phyloP scores from a whole-genome alignment of 2,113 vertebrate species.

The Elephantulus edwardii region DNA sequence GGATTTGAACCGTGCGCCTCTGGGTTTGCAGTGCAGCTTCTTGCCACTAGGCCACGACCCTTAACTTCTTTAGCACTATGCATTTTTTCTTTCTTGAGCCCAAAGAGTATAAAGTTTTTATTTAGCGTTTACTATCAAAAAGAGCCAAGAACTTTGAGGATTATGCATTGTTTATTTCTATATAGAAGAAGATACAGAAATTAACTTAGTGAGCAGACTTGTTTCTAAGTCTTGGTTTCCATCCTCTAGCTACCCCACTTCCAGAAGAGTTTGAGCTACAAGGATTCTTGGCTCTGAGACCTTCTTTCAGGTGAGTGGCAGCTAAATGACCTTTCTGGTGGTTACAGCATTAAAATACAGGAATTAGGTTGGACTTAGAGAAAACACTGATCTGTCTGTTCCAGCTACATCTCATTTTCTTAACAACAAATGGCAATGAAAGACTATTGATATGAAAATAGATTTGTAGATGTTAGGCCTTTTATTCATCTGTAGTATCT shows the following conservation, averaged over 20 bases:
- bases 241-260: constrained; percentile 90
- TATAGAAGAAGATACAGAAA: not conserved
- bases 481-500: not conserved
- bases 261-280: constrained; percentile 99
- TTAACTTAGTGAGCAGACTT: not conserved
- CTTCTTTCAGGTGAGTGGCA: constrained; percentile 91
- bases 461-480: not conserved
- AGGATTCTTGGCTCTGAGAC: constrained; percentile 96
- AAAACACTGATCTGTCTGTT: not conserved
- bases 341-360: not conserved
- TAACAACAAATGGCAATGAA: not conserved
- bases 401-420: not conserved
- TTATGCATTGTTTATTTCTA: not conserved
- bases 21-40: too few relatives aligned
- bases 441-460: not conserved
- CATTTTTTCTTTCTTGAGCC: not conserved
- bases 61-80: not conserved
- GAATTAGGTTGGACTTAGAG: not conserved
- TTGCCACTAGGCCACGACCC: too few relatives aligned
- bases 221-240: constrained; percentile 55
- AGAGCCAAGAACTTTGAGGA: not conserved
- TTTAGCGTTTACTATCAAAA: not conserved
- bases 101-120: not conserved
- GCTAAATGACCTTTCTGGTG: not conserved
- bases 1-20: too few relatives aligned